Evolutionary conservation across 2,113 vertebrate species (phyloP).

Genomic region (Plecotus auritus): DNA sequence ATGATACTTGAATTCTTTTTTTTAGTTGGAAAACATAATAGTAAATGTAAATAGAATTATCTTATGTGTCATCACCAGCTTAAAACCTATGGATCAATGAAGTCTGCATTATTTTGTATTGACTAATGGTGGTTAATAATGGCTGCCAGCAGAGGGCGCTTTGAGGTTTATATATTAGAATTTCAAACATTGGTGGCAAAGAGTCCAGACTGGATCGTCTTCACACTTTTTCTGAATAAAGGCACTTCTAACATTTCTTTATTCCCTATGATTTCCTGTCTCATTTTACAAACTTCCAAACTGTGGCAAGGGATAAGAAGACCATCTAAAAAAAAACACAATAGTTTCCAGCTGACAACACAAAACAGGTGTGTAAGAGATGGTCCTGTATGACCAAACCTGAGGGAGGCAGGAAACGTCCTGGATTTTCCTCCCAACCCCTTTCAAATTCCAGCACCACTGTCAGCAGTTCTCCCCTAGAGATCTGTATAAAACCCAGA

Average conservation of each 20-base stretch:
- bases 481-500: neutral
- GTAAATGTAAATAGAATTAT: neutral
- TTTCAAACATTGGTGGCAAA: neutral
- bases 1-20: neutral
- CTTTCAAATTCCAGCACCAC: neutral
- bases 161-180: slow-evolving; percentile 21
- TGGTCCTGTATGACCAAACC: neutral
- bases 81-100: neutral
- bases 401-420: neutral
- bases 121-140: neutral
- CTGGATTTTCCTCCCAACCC: neutral
- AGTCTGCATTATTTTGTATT: neutral
- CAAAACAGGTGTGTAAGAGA: neutral
- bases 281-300: neutral
- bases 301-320: neutral
- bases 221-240: neutral
- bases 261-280: neutral
- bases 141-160: slow-evolving; percentile 67
- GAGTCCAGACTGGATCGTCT: neutral
- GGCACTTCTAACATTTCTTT: neutral
- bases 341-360: neutral
- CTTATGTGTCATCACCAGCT: neutral
- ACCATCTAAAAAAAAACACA: neutral
- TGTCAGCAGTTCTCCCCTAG: neutral
- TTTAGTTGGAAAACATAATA: neutral